Conservation (phyloP, 2,888 invertebrate genomes). For the Latrodectus elegans region DNA sequence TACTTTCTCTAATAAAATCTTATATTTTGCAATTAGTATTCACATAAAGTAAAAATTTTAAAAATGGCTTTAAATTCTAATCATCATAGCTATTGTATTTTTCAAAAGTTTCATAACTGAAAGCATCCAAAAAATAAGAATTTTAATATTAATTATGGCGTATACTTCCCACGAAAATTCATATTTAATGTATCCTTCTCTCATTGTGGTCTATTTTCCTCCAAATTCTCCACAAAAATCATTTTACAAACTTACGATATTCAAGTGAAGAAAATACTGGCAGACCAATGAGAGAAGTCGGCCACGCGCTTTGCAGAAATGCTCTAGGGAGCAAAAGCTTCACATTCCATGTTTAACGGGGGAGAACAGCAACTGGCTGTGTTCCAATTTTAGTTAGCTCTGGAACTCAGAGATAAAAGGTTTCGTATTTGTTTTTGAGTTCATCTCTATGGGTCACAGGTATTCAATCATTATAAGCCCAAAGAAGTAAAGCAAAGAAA, state of each 20-base stretch:
- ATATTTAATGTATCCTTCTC: background rate
- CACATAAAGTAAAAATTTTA: too few relatives aligned
- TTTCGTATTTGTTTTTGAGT: constrained; percentile 49
- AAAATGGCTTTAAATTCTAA: too few relatives aligned
- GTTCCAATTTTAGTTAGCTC: constrained; percentile 61
- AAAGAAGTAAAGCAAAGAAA: constrained; percentile 40
- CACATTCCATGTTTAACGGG: constrained; percentile 47
- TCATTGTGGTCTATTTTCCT: background rate
- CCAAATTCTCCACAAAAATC: background rate
- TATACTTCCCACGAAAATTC: background rate
- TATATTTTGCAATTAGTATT: too few relatives aligned
- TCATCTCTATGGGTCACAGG: constrained; percentile 31
- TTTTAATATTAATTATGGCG: background rate
- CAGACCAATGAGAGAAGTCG: constrained; percentile 4
- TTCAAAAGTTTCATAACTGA: too few relatives aligned
- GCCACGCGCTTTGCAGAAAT: constrained; percentile 24
- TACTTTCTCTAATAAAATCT: too few relatives aligned
- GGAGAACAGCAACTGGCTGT: constrained; percentile 55
- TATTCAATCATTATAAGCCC: constrained; percentile 52
- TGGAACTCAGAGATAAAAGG: constrained; percentile 56
- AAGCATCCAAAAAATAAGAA: too few relatives aligned
- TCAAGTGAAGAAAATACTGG: background rate
- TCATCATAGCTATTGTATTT: too few relatives aligned
- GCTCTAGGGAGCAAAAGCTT: constrained; percentile 29
- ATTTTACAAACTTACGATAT: constrained; percentile 12